These are phyloP conservation scores for Phaethon lepturus DNA, from an alignment of 2,113 vertebrate species.

Conservation along the genomic window DNA sequence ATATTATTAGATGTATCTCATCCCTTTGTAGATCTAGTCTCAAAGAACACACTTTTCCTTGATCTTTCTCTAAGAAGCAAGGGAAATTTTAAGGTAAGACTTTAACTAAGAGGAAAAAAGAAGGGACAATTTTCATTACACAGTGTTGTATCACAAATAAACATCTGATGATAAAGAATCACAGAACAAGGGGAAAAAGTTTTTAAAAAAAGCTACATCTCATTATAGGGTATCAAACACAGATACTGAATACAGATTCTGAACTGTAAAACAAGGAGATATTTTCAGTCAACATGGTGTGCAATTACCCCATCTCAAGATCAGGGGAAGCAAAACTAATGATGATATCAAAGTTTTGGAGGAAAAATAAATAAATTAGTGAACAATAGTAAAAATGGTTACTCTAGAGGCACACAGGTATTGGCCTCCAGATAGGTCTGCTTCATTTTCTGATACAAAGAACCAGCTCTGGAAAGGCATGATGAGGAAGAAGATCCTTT, in stretches of 20 bases:
- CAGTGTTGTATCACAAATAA: background rate
- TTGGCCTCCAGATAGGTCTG: background rate
- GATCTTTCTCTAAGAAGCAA: background rate
- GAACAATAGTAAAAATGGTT: background rate
- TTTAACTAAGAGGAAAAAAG: background rate
- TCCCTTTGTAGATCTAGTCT: background rate
- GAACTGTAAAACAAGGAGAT: background rate
- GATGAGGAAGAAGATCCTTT: background rate
- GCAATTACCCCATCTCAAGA: background rate
- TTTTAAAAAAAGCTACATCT: background rate
- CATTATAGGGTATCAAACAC: background rate
- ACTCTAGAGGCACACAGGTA: background rate
- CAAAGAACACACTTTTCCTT: background rate
- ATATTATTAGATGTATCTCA: background rate
- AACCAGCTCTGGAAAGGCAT: background rate
- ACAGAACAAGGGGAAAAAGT: background rate
- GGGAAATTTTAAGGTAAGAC: background rate
- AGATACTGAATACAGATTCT: background rate
- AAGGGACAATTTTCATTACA: background rate
- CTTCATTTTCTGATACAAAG: background rate
- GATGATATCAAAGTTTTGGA: background rate
- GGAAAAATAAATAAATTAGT: background rate
- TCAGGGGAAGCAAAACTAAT: background rate
- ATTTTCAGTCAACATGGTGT: background rate
- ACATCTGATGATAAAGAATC: background rate